Base-by-base conservation (phyloP, 2,888 invertebrate genomes). In the Trachelus troglodyta region DNA sequence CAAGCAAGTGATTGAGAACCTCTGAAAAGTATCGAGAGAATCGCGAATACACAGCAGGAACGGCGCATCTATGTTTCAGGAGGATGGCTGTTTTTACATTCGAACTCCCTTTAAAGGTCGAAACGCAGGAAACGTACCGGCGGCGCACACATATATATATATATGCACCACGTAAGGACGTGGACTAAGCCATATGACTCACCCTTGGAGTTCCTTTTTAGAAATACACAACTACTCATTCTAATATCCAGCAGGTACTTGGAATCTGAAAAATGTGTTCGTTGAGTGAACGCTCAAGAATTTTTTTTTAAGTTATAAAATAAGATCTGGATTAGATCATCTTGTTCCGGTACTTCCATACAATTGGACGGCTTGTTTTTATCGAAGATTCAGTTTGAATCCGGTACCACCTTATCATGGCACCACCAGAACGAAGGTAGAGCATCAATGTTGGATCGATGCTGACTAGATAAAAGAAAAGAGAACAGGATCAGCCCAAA, bases 81-180 rank as follows among this genome's bases (percentile, higher is more conserved):
- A 56, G 56, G 23, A 56, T 56, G 56, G 2, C 23, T 56, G 30
- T 71, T 71, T 71, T 34, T 71, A 6, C 31, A 34, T 71, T 33
- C 31, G 31, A 71, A 33, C 31, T 23, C 71, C 71, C 77, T 77
- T 80, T 78, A 81, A 82, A 87, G 84, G 86, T 87, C 87, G 87
- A 87, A 87, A 85, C 79, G 84, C 80, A 84, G 83, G 83, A 85
- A 87, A 87, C 84, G 80, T 84, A 79, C 78, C 81, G 81, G 80
- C 23, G 23, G 15, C 15, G 3, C 56, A 23, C 0, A 40, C 0
- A 40, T 15, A 40, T 23, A 9, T 31, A 31, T 31, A 31, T 56
- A 56, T 56, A 56, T 56, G 9, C 56, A 56, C 56, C 56, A 23
- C 9, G 56, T 56, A 56, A 56, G 56, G 56, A 56, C 56, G 56